Evolutionary conservation across 1,140 invertebrate species (phyloP), one percentile per base, ranked within the genome.

Genomic region (Pseudomyrmex flavicornis): DNA sequence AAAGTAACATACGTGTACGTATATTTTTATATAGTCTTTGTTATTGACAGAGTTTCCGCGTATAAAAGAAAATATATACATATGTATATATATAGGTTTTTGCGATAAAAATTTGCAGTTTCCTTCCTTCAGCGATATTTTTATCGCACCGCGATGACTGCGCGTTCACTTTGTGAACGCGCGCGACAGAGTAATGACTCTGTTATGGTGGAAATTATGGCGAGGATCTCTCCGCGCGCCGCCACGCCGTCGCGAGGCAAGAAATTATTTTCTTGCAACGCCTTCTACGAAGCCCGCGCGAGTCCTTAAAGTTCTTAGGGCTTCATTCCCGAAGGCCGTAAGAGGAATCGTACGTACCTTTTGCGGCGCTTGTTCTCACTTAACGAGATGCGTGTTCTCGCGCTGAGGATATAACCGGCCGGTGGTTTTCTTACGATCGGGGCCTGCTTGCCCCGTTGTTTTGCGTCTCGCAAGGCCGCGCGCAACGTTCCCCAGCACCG

Each of bases 301-400:
- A 80, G 76, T 74, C 73, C 84, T 88, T 83, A 85, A 79, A 87
- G 87, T 82, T 75, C 86, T 88, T 84, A 89, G 87, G 70, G 80
- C 88, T 89, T 89, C 87, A 89, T 89, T 76, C 69, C 52, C 84
- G 69, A 89, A 80, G 87, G 70, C 75, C 88, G 84, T 88, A 88
- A 86, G 84, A 62, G 70, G 84, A 74, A 84, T 84, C 80, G 56
- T 65, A 63, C 84, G 75, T 86, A 76, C 87, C 86, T 89, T 89
- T 88, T 63, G 84, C 83, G 66, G 82, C 80, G 90, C 79, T 89
- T 91, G 89, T 91, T 89, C 83, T 74, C 82, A 82, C 84, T 90
- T 91, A 91, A 91, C 89, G 88, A 90, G 88, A 89, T 88, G 90
- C 90, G 89, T 91, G 89, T 91, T 90, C 82, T 89, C 87, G 84